Base-by-base conservation (phyloP, 2,797 vertebrate species). In the Hirundo rustica region DNA sequence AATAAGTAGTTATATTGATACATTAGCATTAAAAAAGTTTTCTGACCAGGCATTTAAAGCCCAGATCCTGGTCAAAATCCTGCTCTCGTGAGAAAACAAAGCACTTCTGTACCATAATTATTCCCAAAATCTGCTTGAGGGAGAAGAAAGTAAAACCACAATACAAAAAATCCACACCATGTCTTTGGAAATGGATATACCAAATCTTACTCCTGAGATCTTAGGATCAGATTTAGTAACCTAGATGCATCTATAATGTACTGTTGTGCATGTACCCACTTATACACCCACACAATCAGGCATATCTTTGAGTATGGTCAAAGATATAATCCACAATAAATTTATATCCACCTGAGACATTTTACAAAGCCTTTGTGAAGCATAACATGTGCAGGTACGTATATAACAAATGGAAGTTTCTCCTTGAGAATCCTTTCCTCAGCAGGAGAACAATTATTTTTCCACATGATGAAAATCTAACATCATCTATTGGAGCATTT, bases 221-320 rank as follows among this genome's bases (percentile, higher is more conserved):
- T 17, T 83, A 26, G 32, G 18, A 70, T 30, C 1, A 1, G 13
- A 82, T 23, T 54, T 48, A 42, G 5, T 47, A 76, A 83, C 14
- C 25, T 34, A 16, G 36, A 77, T 20, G 29, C 34, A 77, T 26
- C 60, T 79, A n/a, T 22, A 84, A 44, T 34, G 19, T 34, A 44
- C 23, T 47, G 5, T 36, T 5, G 0, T 45, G 20, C 21, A 65
- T 1, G 4, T 4, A 77, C 13, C 9, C 0, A 1, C 45, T 67
- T 48, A 53, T 8, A 55, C 21, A 26, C 21, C 29, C 9, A 7
- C 2, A 4, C 55, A 54, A 16, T 36, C 20, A 47, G 30, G 45
- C 17, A 80, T 4, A 7, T 70, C 38, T 45, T 50, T 19, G 22
- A 62, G 17, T 16, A n/a, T 1, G 16, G 30, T n/a, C 48, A 78